Percentiles rank a stretch among this genome's conserved stretches.
Evolutionary conservation across 1,140 invertebrate species (phyloP).

Genomic region (Rhyacophila brunnea): DNA sequence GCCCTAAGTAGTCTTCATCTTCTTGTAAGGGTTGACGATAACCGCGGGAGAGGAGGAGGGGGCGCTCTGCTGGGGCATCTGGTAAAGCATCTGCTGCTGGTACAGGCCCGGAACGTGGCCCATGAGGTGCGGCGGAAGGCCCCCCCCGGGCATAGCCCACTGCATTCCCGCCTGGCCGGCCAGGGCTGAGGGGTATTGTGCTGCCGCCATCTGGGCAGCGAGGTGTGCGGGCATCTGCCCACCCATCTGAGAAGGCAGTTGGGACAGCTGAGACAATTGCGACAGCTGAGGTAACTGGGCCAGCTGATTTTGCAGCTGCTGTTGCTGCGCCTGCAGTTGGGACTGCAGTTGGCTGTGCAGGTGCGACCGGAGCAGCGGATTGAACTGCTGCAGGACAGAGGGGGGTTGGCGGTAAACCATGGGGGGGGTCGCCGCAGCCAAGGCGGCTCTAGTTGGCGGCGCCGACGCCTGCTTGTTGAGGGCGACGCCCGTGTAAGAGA

Average conservation of each 20-base stretch:
- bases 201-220: conserved; percentile 41
- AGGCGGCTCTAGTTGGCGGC: conserved; percentile 41
- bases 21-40: conserved; percentile 78
- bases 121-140: conserved; percentile 41
- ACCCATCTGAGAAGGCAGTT: conserved; percentile 40
- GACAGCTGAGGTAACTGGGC: conserved; percentile 38
- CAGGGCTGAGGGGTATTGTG: conserved; percentile 40
- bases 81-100: conserved; percentile 59
- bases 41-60: conserved; percentile 58
- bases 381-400: conserved; percentile 30
- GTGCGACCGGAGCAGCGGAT: conserved; percentile 28
- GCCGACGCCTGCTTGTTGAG: conserved; percentile 62
- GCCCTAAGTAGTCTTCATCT: conserved; percentile 80
- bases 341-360: conserved; percentile 33
- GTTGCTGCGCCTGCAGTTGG: conserved; percentile 41
- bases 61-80: conserved; percentile 55
- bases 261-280: no score
- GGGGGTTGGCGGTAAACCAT: conserved; percentile 31
- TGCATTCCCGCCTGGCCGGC: conserved; percentile 37
- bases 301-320: conserved; percentile 44
- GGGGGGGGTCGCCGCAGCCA: conserved; percentile 35
- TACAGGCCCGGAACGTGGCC: conserved; percentile 45
- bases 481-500: conserved; percentile 77
- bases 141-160: conserved; percentile 40
- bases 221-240: conserved; percentile 38